A percentile compares a stretch with the other conserved stretches of the same genome.
phyloP scores from a whole-genome alignment of 1,140 invertebrate genomes.

The Protaetia brevitarsis region DNA sequence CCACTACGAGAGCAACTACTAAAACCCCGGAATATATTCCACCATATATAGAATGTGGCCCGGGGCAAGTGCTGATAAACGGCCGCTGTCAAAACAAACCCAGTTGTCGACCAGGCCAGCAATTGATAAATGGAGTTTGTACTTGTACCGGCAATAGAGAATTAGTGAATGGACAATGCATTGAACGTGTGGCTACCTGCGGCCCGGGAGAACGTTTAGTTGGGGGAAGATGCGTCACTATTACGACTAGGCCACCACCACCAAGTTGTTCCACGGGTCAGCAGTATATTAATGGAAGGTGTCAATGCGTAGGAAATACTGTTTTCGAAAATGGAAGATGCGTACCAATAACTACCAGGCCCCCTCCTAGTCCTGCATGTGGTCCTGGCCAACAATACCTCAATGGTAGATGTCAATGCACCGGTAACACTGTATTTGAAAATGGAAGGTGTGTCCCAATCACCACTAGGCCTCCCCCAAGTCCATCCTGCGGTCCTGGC shows the following conservation, averaged over 20 bases:
- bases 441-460: neutral
- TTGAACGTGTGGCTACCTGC: neutral
- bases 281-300: constrained; percentile 14
- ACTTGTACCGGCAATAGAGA: constrained; percentile 18
- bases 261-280: neutral
- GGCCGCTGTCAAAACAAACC: constrained; percentile 18
- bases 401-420: constrained; percentile 17
- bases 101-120: constrained; percentile 2
- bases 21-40: neutral
- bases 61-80: neutral
- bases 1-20: neutral
- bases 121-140: constrained; percentile 19
- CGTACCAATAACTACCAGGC: neutral
- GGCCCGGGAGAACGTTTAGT: constrained; percentile 1
- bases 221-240: constrained; percentile 13
- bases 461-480: neutral
- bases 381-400: neutral
- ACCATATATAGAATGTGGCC: neutral
- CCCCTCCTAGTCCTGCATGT: neutral
- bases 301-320: neutral
- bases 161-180: constrained; percentile 23
- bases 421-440: neutral
- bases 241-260: constrained; percentile 3
- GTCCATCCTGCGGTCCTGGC: neutral
- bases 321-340: constrained; percentile 9